Base-by-base conservation (phyloP, 2,113 vertebrate species). In the Lagopus leucura region DNA sequence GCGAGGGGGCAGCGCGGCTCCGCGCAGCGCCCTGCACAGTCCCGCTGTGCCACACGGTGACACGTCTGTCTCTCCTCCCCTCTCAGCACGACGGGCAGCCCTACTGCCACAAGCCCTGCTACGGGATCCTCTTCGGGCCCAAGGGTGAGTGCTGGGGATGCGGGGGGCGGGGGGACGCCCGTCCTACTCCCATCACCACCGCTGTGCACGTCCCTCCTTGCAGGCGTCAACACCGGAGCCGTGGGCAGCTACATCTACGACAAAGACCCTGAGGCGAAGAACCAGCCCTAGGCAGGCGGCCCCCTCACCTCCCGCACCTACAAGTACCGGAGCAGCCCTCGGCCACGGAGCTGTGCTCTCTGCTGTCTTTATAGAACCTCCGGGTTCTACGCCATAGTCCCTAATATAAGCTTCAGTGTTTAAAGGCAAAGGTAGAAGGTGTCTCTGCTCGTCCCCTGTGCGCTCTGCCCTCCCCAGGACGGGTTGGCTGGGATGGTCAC, bases 221-320 rank as follows among this genome's bases (percentile, higher is more conserved):
- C 97, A 99, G 99, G 99, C 3, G 99, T 99, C 95, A 99, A 99
- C 96, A 99, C 99, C 1, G 99, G 99, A 22, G 99, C 98, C 1
- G 99, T 99, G 86, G 99, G 99, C 92, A 99, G 99, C 97, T 99
- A 99, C 98, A 98, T 99, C 98, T 99, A 99, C 0, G 99, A 99
- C 70, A 99, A 98, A 98, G 98, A 99, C 89, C 98, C 98, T 0
- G 98, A 98, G 86, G 97, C 97, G 1, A 98, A 98, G 95, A 97
- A 98, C 84, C 98, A 99, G 97, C 99, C 98, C 80, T 99, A 98
- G 98, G 30, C 2, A 98, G 98, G 30, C 2, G 2, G 76, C 0
- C 50, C 92, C 0, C 22, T 93, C 92, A 94, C 84, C 83, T 83
- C 42, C 84, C 73, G 61, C 86, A 54, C 52, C 15, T 54, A 28